Conservation (phyloP, 2,113 vertebrate genomes). For the Dryoscopus gambensis region DNA sequence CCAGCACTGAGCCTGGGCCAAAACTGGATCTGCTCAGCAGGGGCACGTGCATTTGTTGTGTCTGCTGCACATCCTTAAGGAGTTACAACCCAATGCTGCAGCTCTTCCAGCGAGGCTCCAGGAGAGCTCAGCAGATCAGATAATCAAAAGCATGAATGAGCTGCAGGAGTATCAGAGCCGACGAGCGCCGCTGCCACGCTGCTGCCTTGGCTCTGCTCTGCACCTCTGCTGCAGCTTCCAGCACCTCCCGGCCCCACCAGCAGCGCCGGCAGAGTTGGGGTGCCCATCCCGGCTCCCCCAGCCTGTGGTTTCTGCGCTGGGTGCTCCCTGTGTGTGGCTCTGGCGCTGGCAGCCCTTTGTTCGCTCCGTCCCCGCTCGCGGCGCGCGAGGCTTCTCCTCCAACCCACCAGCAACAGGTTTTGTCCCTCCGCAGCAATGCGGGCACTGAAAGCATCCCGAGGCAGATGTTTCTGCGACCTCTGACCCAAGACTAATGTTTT, state of each 20-base stretch:
- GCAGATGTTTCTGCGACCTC: slow-evolving; percentile 92
- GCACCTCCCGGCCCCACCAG: neutral
- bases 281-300: neutral
- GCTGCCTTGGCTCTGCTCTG: neutral
- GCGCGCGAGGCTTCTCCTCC: neutral
- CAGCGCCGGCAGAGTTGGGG: neutral
- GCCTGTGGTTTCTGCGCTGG: fast-evolving
- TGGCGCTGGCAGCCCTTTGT: neutral
- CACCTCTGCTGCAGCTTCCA: neutral
- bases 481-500: slow-evolving; percentile 85
- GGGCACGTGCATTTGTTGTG: slow-evolving; percentile 17
- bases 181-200: neutral
- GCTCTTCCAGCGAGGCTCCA: neutral
- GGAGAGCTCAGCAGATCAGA: neutral
- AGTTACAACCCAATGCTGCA: neutral
- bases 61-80: slow-evolving; percentile 14
- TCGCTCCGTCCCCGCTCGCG: neutral
- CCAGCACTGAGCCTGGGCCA: neutral
- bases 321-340: neutral
- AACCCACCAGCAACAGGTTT: slow-evolving; percentile 73
- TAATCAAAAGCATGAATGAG: neutral
- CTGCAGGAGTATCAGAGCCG: neutral
- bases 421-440: slow-evolving; percentile 73
- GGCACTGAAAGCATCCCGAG: slow-evolving; percentile 71
- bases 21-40: neutral